phyloP scores from a whole-genome alignment of 2,113 vertebrate genomes.

The Pionites leucogaster region DNA sequence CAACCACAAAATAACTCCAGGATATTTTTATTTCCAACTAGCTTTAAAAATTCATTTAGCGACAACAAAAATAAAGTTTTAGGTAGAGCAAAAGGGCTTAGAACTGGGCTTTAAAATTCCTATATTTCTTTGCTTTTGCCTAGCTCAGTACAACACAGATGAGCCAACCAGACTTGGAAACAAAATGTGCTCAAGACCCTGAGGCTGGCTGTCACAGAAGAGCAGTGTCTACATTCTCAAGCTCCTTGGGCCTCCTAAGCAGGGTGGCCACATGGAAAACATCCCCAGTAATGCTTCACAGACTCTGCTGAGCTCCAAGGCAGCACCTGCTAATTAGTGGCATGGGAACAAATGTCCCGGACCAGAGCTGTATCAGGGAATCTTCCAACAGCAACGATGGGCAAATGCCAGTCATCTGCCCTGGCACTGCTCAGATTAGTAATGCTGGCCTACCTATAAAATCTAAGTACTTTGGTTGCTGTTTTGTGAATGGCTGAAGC shows the following conservation, averaged over 20 bases:
- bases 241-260: neutral
- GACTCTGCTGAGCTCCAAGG: neutral
- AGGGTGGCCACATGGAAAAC: neutral
- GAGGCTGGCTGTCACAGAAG: neutral
- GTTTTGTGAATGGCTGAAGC: neutral
- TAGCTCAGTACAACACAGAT: neutral
- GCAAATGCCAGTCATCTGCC: neutral
- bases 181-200: neutral
- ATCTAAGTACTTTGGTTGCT: neutral
- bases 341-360: rapidly evolving
- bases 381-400: neutral
- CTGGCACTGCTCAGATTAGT: neutral
- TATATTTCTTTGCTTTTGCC: neutral
- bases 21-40: neutral
- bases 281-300: rapidly evolving
- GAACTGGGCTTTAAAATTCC: neutral
- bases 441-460: neutral
- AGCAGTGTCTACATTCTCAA: neutral
- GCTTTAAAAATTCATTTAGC: neutral
- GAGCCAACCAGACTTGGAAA: neutral
- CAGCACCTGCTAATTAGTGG: neutral
- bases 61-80: neutral
- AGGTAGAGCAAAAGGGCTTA: neutral
- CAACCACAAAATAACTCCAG: neutral
- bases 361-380: neutral